phyloP scores from a whole-genome alignment of 2,888 invertebrate genomes.

The Trisateles emortualis region DNA sequence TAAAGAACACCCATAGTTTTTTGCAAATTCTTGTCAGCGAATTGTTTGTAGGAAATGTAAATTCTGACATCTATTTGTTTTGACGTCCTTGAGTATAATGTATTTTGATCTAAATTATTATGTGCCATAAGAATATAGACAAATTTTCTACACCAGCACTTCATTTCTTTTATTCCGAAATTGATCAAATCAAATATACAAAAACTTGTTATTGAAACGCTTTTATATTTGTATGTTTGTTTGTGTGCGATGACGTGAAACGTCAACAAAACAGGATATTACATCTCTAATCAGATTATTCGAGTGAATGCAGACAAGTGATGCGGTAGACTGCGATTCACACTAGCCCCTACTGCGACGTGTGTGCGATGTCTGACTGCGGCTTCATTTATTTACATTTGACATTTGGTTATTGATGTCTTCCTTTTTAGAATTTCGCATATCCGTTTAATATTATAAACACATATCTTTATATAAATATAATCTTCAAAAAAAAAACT shows the following conservation, averaged over 20 bases:
- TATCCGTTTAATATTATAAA: too few relatives aligned
- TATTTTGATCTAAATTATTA: too few relatives aligned
- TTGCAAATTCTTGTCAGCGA: too few relatives aligned
- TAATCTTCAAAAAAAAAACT: too few relatives aligned
- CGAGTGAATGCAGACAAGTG: conserved; percentile 67
- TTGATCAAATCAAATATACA: conserved; percentile 16
- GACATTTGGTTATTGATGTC: conserved; percentile 35
- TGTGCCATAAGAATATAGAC: too few relatives aligned
- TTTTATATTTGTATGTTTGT: conserved; percentile 42
- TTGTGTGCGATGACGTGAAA: conserved; percentile 52
- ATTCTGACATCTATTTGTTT: too few relatives aligned
- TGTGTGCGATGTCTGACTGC: conserved; percentile 21
- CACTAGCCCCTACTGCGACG: conserved; percentile 8
- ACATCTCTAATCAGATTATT: conserved; percentile 79
- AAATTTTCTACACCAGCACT: too few relatives aligned
- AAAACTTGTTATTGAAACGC: conserved; percentile 53
- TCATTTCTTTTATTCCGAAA: conserved; percentile 19
- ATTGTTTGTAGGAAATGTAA: too few relatives aligned
- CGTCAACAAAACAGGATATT: conserved; percentile 74
- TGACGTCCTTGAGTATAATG: too few relatives aligned
- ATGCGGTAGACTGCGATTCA: conserved; percentile 42
- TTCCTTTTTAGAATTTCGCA: too few relatives aligned
- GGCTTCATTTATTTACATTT: conserved; percentile 36
- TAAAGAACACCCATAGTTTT: too few relatives aligned
- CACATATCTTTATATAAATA: too few relatives aligned